Base-by-base conservation (phyloP, 2,888 invertebrate species). In the Drosophila ustulata region DNA sequence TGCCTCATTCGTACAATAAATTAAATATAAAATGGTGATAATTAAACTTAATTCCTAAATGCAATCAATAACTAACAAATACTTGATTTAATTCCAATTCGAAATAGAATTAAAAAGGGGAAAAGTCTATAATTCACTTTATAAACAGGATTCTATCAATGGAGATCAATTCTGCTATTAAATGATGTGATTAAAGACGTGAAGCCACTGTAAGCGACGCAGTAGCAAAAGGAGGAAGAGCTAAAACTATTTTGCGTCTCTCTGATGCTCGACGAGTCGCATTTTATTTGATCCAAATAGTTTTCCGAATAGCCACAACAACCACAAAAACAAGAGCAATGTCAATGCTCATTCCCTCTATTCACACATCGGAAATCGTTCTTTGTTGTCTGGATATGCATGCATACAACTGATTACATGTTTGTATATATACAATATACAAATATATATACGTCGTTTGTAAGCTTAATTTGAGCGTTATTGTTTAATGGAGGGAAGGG, bases 331-430 rank as follows among this genome's bases (percentile, higher is more conserved):
- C 49, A 57, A 32, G 23, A 39, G 32, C 9, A 28, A 52, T 50
- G 49, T 39, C 25, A 58, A 26, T 58, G 32, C 18, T 53, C 9
- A n/a, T 26, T 26, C 46, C 49, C 65, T 51, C 46, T 9, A 47
- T 41, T 11, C 37, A 23, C 11, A 18, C 3, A 55, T 46, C 37
- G 49, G 45, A 53, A 53, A 57, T 50, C 2, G 57, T 28, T 70
- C 66, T 74, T 75, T 75, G 74, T 70, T 74, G 62, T 70, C 74
- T 74, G 58, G 47, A 51, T 49, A 39, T 52, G 32, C 55, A 18
- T 50, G 39, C 7, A 50, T 9, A 26, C 43, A 53, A 52, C 56
- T 56, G 52, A 68, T 47, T 52, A 37, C 39, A 43, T 45, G 47
- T 53, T 18, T 49, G 11, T 37, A 30, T 26, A 30, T 26, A 50